A percentile compares a stretch with the other conserved stretches of the same genome.
These are phyloP conservation scores for Trichechus manatus DNA, from an alignment of 2,113 vertebrate genomes.

Conservation along the genomic window DNA sequence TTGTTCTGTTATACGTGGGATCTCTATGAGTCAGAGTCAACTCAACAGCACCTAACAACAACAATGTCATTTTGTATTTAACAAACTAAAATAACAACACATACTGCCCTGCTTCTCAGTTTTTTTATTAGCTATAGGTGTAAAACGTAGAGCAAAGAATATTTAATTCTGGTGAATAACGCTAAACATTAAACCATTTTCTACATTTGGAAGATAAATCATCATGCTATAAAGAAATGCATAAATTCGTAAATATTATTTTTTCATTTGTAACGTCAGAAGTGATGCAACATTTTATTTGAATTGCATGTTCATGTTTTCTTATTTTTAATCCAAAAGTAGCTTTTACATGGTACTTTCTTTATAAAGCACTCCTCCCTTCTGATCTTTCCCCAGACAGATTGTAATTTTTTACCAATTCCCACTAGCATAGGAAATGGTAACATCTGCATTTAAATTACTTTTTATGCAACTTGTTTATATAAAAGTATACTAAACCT, in stretches of 20 bases:
- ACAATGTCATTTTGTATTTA: background rate
- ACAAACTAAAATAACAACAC: background rate
- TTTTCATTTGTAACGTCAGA: conserved; percentile 48
- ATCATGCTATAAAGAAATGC: conserved; percentile 52
- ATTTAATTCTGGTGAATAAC: conserved; percentile 70
- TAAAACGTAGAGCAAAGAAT: conserved; percentile 58
- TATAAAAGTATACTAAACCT: conserved; percentile 73
- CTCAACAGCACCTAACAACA: background rate
- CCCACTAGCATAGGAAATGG: conserved; percentile 50
- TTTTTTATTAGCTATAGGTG: conserved; percentile 51
- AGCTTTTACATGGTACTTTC: conserved; percentile 28
- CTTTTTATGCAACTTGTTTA: conserved; percentile 72
- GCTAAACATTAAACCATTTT: conserved; percentile 48
- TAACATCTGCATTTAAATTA: conserved; percentile 79
- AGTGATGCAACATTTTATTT: conserved; percentile 54
- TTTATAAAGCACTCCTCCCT: background rate
- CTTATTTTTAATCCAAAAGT: conserved; percentile 59
- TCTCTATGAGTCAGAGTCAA: background rate
- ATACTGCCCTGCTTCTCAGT: background rate
- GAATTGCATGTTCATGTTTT: background rate
- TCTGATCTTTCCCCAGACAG: conserved; percentile 59
- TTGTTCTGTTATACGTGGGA: too few species aligned
- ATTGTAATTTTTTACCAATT: conserved; percentile 74
- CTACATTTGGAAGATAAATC: conserved; percentile 79
- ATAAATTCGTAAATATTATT: conserved; percentile 35